Evolutionary conservation across 2,888 invertebrate species (phyloP), one percentile per base, ranked within the genome.

Genomic region (Pammene fasciana): DNA sequence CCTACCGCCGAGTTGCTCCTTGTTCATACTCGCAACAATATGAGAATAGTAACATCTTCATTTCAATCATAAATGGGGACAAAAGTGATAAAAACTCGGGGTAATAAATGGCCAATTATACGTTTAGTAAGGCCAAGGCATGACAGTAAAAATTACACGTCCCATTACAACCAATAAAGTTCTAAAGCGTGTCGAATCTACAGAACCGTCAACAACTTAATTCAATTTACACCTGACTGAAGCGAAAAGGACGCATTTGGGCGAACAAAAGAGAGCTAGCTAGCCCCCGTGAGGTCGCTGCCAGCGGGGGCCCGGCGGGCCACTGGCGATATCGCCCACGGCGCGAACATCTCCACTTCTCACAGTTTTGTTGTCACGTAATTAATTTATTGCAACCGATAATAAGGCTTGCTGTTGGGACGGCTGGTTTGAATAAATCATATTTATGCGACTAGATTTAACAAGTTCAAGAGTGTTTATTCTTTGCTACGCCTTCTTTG

Each of bases 371-470:
- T 89, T 90, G 90, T 90, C 89, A 87, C 83, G 81, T 88, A 92
- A 92, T 91, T 91, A 90, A 92, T 92, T 91, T 92, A 92, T 92
- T 87, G 86, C 88, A 83, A 79, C 79, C 46, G 52, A 60, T 65
- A 70, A 65, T 70, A 70, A 64, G 52, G 57, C 65, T 38, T 46
- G 65, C 50, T 18, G 5, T 41, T 59, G 60, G 65, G 62, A 50
- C 18, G 38, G 10, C 9, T 61, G 9, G 18, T 61, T 41, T 34
- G 5, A 18, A 38, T 52, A 41, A 62, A 62, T 62, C 62, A 62
- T 41, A 62, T 61, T 50, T n/a, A 16, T 52, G 50, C 41, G 61
- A 38, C 38, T 50, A 38, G 50, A 13, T 48, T 14, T 57, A 38
- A 38, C 45, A n/a, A 26, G 59, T 59, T 14, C 10, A 59, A 59